Conservation (phyloP, 30 jellyfish, hydroid and myxozoan genomes). For the Cassiopea xamachana region DNA sequence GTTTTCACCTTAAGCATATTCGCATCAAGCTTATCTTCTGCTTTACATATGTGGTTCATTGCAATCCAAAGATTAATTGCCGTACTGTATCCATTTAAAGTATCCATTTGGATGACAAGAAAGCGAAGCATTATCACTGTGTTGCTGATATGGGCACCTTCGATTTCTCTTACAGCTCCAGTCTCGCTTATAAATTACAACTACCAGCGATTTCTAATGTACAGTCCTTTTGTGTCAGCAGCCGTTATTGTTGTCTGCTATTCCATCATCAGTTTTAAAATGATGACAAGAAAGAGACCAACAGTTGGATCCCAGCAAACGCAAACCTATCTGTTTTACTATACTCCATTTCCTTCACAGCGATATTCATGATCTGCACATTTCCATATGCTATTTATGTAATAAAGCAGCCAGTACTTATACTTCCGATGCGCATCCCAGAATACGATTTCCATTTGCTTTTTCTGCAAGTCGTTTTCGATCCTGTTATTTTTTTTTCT, state of each 20-base stretch:
- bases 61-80: conserved; percentile 32
- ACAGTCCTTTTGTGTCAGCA: not conserved
- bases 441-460: not conserved
- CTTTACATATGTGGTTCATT: conserved; percentile 11
- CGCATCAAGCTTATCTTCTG: conserved; percentile 3
- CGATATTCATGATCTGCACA: too few relatives aligned
- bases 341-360: too few relatives aligned
- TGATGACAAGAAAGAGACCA: not conserved
- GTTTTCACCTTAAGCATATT: too few relatives aligned
- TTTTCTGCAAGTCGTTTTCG: not conserved
- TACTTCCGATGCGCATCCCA: not conserved
- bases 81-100: conserved; percentile 3
- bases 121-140: not conserved
- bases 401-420: not conserved
- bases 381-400: too few relatives aligned
- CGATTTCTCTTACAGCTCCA: not conserved
- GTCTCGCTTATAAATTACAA: not conserved
- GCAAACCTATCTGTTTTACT: not conserved
- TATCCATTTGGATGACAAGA: not conserved
- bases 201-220: not conserved
- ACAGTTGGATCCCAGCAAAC: not conserved
- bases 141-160: not conserved
- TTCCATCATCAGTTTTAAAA: not conserved
- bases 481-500: not conserved
- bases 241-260: not conserved